These are phyloP conservation scores for Clunio marinus DNA, from an alignment of 2,888 invertebrate species.

Conservation along the genomic window DNA sequence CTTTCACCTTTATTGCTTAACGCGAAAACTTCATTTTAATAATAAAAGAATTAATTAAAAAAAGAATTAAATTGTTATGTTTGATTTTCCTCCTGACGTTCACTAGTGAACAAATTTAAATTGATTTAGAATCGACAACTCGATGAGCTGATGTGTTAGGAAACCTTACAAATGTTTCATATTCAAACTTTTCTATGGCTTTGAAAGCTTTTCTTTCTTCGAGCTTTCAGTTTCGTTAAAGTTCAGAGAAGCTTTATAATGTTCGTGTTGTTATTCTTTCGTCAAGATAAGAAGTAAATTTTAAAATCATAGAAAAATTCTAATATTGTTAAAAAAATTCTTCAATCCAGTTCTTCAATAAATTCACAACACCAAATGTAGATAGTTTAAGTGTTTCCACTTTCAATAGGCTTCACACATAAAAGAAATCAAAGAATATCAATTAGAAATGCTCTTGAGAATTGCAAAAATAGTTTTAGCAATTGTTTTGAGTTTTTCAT, in stretches of 20 bases:
- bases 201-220: background rate
- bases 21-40: too few relatives aligned
- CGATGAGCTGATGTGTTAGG: background rate
- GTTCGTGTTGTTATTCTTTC: background rate
- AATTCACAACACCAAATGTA: conserved; percentile 24
- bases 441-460: conserved; percentile 15
- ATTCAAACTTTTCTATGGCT: background rate
- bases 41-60: too few relatives aligned
- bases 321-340: too few relatives aligned
- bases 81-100: too few relatives aligned
- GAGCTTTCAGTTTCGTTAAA: background rate
- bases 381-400: background rate
- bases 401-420: background rate
- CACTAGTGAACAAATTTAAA: background rate
- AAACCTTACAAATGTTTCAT: background rate
- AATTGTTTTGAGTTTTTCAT: conserved; percentile 53
- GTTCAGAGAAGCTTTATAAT: too few relatives aligned
- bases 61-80: too few relatives aligned
- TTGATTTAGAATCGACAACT: background rate
- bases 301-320: background rate
- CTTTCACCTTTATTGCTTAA: background rate
- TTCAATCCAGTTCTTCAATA: too few relatives aligned
- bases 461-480: conserved; percentile 52
- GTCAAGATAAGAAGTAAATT: background rate
- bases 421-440: too few relatives aligned